These are phyloP conservation scores for Porites cylindrica DNA, from an alignment of 92 coral and sea anemone genomes.

Conservation along the genomic window DNA sequence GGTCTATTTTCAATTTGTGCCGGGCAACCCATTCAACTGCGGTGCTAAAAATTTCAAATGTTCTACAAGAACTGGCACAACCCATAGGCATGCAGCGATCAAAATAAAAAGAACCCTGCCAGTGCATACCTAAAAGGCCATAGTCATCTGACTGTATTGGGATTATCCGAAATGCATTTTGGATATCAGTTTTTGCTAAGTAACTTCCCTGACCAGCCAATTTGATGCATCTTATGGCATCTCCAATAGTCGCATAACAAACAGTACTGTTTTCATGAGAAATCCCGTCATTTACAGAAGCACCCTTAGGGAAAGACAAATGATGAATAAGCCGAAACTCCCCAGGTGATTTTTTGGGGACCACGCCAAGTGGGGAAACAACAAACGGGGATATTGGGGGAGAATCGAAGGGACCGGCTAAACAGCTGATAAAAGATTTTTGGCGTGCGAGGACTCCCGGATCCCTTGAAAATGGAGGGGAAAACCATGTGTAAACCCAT, in stretches of 20 bases:
- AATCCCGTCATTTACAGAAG: conserved; percentile 75
- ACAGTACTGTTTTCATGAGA: conserved; percentile 42
- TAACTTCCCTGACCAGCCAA: conserved; percentile 51
- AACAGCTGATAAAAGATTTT: neutral
- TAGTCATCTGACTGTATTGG: conserved; percentile 68
- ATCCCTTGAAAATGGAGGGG: neutral
- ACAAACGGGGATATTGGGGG: neutral
- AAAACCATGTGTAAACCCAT: neutral
- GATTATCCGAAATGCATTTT: conserved; percentile 1
- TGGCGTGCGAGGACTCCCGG: neutral
- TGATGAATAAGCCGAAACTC: neutral
- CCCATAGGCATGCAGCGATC: no score
- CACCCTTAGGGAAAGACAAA: conserved; percentile 59
- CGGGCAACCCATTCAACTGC: conserved; percentile 73
- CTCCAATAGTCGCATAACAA: conserved; percentile 48
- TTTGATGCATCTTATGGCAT: conserved; percentile 58
- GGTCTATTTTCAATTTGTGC: conserved; percentile 40
- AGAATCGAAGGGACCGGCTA: neutral
- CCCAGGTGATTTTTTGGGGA: neutral
- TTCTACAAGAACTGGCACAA: conserved; percentile 48
- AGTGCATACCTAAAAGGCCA: conserved; percentile 48
- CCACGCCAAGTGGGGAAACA: neutral
- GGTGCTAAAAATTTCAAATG: conserved; percentile 74
- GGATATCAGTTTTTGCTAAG: conserved; percentile 57
- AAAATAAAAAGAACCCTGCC: conserved; percentile 53